Conservation (phyloP, 2,888 invertebrate genomes). For the Rhaphigaster nebulosa region DNA sequence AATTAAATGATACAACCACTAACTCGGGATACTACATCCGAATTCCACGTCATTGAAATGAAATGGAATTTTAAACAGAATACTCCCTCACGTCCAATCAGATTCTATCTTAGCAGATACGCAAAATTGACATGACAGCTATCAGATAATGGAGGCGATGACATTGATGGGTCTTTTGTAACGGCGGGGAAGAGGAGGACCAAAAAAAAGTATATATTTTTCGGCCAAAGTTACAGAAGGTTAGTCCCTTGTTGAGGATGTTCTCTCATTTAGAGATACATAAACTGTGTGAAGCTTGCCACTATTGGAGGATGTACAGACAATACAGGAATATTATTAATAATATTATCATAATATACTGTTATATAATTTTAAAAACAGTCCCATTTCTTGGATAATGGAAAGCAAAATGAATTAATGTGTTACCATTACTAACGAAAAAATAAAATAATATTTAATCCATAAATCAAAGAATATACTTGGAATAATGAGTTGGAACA, state of each 20-base stretch:
- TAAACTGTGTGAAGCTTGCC: background rate
- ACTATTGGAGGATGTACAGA: background rate
- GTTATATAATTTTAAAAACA: background rate
- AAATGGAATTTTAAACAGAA: background rate
- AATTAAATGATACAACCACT: too few species aligned
- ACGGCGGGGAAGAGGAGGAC: background rate
- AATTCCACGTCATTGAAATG: background rate
- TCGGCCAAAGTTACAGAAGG: background rate
- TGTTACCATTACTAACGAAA: too few species aligned
- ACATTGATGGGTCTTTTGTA: constrained; percentile 31
- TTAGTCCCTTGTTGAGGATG: too few species aligned
- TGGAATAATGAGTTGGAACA: too few species aligned
- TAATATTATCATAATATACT: background rate
- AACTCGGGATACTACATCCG: background rate
- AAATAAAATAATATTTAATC: too few species aligned
- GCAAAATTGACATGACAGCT: background rate
- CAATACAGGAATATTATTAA: background rate
- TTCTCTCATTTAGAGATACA: background rate
- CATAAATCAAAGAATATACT: too few species aligned
- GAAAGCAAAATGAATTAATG: background rate
- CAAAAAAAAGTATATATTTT: background rate
- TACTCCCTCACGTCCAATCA: background rate
- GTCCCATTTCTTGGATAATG: background rate
- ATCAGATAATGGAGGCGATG: constrained; percentile 18
- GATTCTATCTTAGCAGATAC: constrained; percentile 22